Evolutionary conservation across 2,797 vertebrate species (phyloP), one percentile per base, ranked within the genome.

Genomic region (Myotis daubentonii): DNA sequence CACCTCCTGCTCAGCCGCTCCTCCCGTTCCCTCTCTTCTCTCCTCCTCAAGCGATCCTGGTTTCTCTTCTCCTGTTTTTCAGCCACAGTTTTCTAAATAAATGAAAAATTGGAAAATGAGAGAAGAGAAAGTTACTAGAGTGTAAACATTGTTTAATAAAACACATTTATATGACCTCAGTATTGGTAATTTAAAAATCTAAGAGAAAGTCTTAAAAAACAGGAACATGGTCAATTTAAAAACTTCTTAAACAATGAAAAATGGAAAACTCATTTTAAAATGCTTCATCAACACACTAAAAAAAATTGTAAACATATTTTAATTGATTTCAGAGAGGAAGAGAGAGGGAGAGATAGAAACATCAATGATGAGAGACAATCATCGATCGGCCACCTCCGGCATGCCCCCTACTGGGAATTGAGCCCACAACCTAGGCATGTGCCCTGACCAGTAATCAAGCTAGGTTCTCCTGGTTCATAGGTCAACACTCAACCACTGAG

Each of bases 31-130:
- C 99, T 97, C 97, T 99, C 99, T 98, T 99, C 99, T 97, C 99
- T 98, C 97, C 99, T 98, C 97, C 99, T 99, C 97, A 99, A 97
- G 71, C 99, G 99, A 95, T 99, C 99, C 97, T 99, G 99, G 98
- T 99, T 99, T 94, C 99, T 98, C 97, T 98, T 99, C 98, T 99
- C 99, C 96, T 99, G 99, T 97, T 99, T 99, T 93, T 99, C 99
- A 33, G 99, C 99, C 85, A 99, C 99, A 2, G 99, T 99, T 99
- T 99, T 99, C 99, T 99, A 97, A 92, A 86, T 47, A 85, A 89
- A 75, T 65, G 49, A 90, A 79, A 89, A 81, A 38, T 51, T 7
- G 10, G 8, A 81, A 81, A 81, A 82, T 28, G 4, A 88, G 5
- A 20, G 10, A 72, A 72, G 12, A 92, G 19, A 22, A 81, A 78